Percentiles rank a stretch among this genome's conserved stretches.
Conservation (phyloP, 2,797 vertebrate genomes). For the Clarias platycephalus region DNA sequence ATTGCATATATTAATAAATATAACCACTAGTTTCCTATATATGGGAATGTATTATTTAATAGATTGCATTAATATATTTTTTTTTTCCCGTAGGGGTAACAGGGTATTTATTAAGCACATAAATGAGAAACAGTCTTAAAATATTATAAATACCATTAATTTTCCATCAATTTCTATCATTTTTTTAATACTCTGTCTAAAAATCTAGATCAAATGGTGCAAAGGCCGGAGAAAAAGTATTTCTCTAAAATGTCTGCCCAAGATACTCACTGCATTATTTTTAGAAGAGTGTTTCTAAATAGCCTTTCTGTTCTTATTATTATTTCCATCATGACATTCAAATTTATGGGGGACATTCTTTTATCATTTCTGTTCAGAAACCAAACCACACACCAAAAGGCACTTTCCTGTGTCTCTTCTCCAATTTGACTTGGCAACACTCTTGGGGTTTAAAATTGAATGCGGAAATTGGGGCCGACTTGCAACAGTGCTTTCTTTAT, state of each 20-base stretch:
- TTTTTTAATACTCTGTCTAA: not conserved
- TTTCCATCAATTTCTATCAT: not conserved
- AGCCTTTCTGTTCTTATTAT: not conserved
- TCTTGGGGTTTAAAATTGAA: not conserved
- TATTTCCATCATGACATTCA: not conserved
- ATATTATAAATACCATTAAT: not conserved
- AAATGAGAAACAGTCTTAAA: not conserved
- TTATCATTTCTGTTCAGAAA: not conserved
- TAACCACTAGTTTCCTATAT: too few species aligned
- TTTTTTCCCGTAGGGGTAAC: not conserved
- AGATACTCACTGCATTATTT: not conserved
- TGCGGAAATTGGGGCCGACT: too few species aligned
- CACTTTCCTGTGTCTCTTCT: not conserved
- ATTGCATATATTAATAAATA: too few species aligned
- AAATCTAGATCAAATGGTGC: not conserved
- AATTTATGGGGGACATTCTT: not conserved
- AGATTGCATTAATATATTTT: too few species aligned
- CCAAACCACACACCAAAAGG: not conserved
- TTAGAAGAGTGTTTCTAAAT: not conserved
- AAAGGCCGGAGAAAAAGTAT: not conserved
- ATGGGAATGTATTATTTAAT: too few species aligned
- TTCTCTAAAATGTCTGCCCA: not conserved
- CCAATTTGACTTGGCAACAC: not conserved
- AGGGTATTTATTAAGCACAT: not conserved
- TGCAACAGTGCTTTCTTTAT: not conserved